Evolutionary conservation across 1,140 invertebrate species (phyloP).

Genomic region (Vollenhovia emeryi): DNA sequence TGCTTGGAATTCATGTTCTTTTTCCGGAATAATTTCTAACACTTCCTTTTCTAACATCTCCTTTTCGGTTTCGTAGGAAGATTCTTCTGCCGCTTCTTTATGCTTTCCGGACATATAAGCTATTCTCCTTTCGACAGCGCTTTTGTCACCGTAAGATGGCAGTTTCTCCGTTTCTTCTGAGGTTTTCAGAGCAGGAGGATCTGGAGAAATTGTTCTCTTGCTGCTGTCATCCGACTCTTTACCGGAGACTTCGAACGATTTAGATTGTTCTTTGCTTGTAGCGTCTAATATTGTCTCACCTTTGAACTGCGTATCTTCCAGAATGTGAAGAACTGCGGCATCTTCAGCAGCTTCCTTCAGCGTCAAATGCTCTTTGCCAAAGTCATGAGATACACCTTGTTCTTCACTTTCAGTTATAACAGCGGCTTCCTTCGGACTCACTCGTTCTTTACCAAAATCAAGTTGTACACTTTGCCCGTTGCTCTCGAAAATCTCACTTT

Average conservation of each 20-base stretch:
- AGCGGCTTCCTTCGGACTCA: not conserved
- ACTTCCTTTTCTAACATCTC: not conserved
- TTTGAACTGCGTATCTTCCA: not conserved
- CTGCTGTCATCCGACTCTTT: slow-evolving; percentile 19
- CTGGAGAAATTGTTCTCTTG: not conserved
- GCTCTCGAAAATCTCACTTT: not conserved
- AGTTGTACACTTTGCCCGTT: not conserved
- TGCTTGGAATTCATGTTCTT: not conserved
- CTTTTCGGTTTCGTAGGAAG: not conserved
- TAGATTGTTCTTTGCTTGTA: not conserved
- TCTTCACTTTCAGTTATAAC: not conserved
- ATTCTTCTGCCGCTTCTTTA: not conserved
- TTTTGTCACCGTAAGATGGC: not conserved
- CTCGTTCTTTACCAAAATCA: not conserved
- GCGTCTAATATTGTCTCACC: not conserved
- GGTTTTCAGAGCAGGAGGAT: not conserved
- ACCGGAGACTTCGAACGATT: slow-evolving; percentile 1
- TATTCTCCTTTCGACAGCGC: not conserved
- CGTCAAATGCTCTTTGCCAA: not conserved
- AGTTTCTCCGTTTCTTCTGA: not conserved
- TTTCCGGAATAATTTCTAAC: not conserved
- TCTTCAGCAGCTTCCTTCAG: slow-evolving; percentile 9
- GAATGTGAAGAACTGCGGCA: not conserved
- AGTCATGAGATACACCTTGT: not conserved
- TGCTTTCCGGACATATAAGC: not conserved